Evolutionary conservation across 2,113 vertebrate genomes (phyloP).

Genomic region (Pluvialis apricaria): DNA sequence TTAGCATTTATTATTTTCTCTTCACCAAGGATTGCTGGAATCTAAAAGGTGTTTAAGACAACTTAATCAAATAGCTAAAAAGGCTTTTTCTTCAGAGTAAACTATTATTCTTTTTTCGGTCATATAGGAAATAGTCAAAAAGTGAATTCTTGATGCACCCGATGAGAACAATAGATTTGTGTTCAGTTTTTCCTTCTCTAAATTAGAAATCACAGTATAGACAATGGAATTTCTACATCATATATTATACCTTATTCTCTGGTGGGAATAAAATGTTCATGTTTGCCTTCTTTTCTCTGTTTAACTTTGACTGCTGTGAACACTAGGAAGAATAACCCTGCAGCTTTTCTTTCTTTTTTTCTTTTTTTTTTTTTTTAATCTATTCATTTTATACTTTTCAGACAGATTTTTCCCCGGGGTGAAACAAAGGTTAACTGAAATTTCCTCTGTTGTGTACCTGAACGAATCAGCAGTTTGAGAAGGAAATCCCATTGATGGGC

Average conservation of each 20-base stretch:
- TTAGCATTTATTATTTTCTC: background rate
- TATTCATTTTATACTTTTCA: conserved; percentile 83
- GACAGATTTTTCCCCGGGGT: conserved; percentile 83
- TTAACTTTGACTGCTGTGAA: conserved; percentile 74
- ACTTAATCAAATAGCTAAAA: conserved; percentile 42
- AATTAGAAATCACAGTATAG: conserved; percentile 60
- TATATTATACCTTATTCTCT: conserved; percentile 69
- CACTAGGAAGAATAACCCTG: conserved; percentile 69
- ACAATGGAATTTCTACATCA: conserved; percentile 53
- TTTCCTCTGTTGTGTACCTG: conserved; percentile 85
- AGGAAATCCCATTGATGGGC: conserved; percentile 85
- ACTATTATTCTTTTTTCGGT: background rate
- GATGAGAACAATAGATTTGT: conserved; percentile 10
- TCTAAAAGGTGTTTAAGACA: conserved; percentile 32
- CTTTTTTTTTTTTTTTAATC: background rate
- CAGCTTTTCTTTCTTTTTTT: conserved; percentile 66
- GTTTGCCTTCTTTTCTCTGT: conserved; percentile 67
- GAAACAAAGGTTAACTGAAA: conserved; percentile 89
- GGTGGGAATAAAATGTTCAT: conserved; percentile 66
- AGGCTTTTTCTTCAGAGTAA: background rate
- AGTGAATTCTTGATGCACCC: conserved; percentile 19
- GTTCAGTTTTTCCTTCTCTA: conserved; percentile 49
- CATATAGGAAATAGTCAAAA: conserved; percentile 20
- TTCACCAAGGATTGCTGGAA: background rate
- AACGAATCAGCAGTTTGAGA: conserved; percentile 87